These are phyloP conservation scores for Manis pentadactyla DNA, from an alignment of 2,797 vertebrate genomes.

Conservation along the genomic window DNA sequence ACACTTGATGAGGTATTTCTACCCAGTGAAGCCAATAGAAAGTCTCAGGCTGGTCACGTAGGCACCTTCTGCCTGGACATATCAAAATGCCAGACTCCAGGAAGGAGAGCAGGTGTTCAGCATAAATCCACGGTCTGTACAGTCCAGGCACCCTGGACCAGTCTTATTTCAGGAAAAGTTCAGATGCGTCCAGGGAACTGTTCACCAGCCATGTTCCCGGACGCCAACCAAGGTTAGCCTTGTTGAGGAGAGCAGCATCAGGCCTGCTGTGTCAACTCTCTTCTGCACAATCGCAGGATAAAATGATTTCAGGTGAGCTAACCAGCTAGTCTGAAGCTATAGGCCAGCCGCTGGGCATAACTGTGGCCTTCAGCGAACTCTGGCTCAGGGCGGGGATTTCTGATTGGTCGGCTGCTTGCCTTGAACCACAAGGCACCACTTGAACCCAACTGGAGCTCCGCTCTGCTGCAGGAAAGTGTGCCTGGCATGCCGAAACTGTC, in stretches of 20 bases:
- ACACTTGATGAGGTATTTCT: background rate
- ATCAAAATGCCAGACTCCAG: background rate
- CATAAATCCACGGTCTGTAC: background rate
- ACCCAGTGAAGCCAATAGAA: background rate
- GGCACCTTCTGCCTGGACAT: background rate
- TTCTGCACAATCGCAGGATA: background rate
- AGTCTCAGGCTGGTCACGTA: background rate
- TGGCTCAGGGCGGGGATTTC: background rate
- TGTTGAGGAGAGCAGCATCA: background rate
- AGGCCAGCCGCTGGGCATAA: background rate
- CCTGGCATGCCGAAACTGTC: slow-evolving; percentile 60
- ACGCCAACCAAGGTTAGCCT: background rate
- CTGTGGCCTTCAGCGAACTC: background rate
- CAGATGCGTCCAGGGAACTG: background rate
- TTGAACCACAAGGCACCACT: background rate
- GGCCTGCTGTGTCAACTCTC: background rate
- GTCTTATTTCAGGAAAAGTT: background rate
- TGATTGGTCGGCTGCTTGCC: background rate
- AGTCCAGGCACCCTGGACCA: background rate
- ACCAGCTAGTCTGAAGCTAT: background rate
- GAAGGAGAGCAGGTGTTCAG: background rate
- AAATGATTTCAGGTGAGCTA: background rate
- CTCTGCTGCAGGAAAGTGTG: slow-evolving; percentile 52
- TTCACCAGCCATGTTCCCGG: background rate
- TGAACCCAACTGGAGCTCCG: background rate